Base-by-base conservation (phyloP, 2,888 invertebrate species). In the Chymomyza amoena region DNA sequence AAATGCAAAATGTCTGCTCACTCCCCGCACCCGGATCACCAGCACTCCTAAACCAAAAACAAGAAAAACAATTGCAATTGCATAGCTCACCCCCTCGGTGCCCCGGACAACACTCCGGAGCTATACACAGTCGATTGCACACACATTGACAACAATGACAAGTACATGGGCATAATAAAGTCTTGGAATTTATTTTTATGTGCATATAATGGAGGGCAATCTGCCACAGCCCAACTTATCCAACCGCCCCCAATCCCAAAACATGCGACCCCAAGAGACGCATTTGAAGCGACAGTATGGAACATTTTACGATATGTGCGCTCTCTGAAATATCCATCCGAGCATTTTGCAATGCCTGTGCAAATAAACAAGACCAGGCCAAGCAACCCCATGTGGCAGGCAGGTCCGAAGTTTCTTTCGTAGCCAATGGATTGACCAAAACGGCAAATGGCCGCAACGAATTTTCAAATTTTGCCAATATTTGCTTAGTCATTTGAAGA, bases 401-500 rank as follows among this genome's bases (percentile, higher is more conserved):
- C 81, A 72, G 39, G 39, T 32, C 52, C 16, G 52, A 50, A 61
- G 69, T 75, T 28, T 75, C 72, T 73, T 68, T 67, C 69, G 62
- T 72, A 70, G 81, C 73, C 64, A 73, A 83, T 81, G 81, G 76
- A 82, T 67, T 75, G 78, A 52, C 69, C 71, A 51, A 64, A 52
- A 20, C 39, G 18, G 32, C 66, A 75, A 79, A 74, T 76, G 72
- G 74, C 77, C 79, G 81, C 73, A 82, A 72, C 89, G 84, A 89
- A 89, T 88, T 87, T 86, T 76, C 82, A 73, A 89, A 88, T 88
- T 85, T 85, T 79, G 85, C 89, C 90, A 90, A 90, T 90, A 90
- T 90, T 90, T 90, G 90, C 87, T 89, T 89, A 90, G 90, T 87
- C 91, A 90, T 89, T 89, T 83, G 77, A 79, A 90, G 90, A 90